These are phyloP conservation scores for Bettongia penicillata DNA, from an alignment of 2,113 vertebrate species.

Conservation along the genomic window DNA sequence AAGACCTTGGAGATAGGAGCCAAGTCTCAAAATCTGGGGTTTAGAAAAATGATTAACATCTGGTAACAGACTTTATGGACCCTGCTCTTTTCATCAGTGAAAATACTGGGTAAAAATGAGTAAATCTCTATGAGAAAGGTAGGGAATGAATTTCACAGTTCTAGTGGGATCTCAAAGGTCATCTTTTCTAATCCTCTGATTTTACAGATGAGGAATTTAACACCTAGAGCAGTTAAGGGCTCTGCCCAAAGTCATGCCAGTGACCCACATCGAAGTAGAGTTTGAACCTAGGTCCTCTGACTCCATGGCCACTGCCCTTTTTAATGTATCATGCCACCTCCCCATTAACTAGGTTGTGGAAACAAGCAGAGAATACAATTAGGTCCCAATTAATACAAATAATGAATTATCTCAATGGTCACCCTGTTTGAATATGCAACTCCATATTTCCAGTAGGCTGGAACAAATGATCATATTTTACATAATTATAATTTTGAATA, in stretches of 20 bases:
- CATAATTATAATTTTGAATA: background rate
- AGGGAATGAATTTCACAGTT: background rate
- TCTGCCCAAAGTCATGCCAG: background rate
- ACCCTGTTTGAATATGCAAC: background rate
- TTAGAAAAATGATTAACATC: conserved; percentile 33
- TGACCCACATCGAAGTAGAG: background rate
- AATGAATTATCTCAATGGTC: background rate
- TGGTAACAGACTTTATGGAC: conserved; percentile 7
- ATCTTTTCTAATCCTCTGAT: background rate
- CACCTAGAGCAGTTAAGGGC: background rate
- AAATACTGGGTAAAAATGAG: conserved; percentile 26
- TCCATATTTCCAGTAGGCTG: background rate
- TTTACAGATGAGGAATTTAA: background rate
- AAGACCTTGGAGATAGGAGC: conserved; percentile 3
- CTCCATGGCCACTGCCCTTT: background rate
- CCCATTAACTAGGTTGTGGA: background rate
- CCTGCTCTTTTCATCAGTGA: conserved; percentile 32
- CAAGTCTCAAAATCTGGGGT: conserved; percentile 33
- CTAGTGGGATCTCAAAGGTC: background rate
- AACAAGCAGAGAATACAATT: background rate
- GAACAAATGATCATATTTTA: background rate
- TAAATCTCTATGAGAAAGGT: background rate
- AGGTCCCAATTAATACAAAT: background rate
- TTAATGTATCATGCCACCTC: background rate
- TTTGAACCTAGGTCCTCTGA: background rate